Evolutionary conservation across 2,888 invertebrate genomes (phyloP).

Genomic region (Nomada hirtipes): DNA sequence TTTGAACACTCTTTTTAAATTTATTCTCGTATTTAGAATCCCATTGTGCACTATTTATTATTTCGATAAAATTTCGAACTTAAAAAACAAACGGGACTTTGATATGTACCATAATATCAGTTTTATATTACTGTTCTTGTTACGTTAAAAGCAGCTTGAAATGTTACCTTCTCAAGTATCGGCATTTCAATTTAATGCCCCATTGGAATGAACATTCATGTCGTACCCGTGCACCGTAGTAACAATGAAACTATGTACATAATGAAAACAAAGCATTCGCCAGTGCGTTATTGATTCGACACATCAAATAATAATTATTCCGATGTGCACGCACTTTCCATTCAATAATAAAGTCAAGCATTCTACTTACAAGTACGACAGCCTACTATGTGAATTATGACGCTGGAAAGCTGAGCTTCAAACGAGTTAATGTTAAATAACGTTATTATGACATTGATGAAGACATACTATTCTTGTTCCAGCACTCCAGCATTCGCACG

Average conservation of each 20-base stretch:
- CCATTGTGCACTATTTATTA: no score
- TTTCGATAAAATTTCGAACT: background rate
- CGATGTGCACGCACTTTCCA: background rate
- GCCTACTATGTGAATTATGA: background rate
- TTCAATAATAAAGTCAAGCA: background rate
- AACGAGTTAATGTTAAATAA: constrained; percentile 16
- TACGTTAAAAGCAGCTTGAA: background rate
- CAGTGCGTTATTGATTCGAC: background rate
- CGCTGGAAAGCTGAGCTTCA: background rate
- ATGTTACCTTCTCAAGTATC: background rate
- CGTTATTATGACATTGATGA: background rate
- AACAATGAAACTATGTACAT: background rate
- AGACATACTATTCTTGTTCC: background rate
- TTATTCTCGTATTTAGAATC: no score
- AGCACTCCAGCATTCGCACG: background rate
- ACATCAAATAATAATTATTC: background rate
- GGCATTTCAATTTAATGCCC: background rate
- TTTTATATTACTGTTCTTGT: background rate
- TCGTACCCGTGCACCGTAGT: background rate
- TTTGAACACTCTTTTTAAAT: background rate
- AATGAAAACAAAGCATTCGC: background rate
- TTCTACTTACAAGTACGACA: background rate
- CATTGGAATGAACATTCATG: no score
- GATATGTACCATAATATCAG: background rate
- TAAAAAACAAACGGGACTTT: background rate